Evolutionary conservation across 2,113 vertebrate genomes (phyloP).

Genomic region (Hassar affinis): DNA sequence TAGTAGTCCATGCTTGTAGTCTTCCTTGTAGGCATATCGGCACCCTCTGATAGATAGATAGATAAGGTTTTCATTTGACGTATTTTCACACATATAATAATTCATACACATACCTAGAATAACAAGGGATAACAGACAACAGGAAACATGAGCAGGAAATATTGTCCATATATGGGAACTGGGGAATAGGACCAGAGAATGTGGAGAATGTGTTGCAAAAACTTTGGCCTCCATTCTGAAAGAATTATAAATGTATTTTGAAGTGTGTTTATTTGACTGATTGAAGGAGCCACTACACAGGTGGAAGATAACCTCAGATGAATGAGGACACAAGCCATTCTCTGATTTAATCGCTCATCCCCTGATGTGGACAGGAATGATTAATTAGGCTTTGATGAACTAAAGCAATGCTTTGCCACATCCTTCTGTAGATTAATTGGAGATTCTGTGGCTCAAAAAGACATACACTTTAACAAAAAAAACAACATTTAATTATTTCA

Average conservation of each 20-base stretch:
- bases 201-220: neutral
- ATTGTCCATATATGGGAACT: neutral
- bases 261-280: conserved; percentile 13
- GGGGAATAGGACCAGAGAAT: neutral
- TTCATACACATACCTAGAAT: neutral
- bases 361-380: conserved; percentile 43
- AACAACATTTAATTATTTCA: neutral
- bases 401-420: conserved; percentile 17
- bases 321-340: conserved; percentile 15
- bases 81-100: neutral
- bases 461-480: neutral
- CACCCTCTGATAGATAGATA: no score
- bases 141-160: neutral
- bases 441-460: no score
- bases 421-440: conserved; percentile 28
- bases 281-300: conserved; percentile 21
- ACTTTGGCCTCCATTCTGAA: neutral
- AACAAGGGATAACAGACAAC: neutral
- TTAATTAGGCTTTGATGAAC: conserved; percentile 44
- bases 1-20: no score
- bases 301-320: conserved; percentile 26
- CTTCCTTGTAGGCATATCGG: no score
- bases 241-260: conserved; percentile 11
- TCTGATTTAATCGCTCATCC: conserved; percentile 48
- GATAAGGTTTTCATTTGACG: no score